Conservation (phyloP, 2,888 invertebrate species). For the Stenchaetothrips biformis region DNA sequence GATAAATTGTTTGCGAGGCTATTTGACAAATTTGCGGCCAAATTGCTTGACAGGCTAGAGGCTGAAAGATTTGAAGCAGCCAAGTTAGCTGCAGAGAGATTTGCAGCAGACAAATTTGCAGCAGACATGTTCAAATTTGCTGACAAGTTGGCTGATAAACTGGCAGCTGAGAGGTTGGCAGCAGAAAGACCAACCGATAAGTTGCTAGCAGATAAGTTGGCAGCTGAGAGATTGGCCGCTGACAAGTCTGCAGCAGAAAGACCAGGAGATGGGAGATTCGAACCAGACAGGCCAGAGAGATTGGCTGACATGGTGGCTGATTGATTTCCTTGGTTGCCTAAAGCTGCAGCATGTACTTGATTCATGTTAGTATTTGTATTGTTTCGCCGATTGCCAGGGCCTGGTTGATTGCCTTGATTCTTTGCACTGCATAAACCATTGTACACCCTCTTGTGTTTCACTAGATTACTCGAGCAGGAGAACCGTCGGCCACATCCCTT, state of each 20-base stretch:
- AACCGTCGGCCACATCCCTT: conserved; percentile 49
- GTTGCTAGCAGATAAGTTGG: neutral
- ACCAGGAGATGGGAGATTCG: neutral
- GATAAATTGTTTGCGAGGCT: neutral
- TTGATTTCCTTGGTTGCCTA: conserved; percentile 6
- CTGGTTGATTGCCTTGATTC: conserved; percentile 2
- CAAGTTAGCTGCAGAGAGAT: neutral
- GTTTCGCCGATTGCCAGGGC: conserved; percentile 12
- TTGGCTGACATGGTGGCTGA: conserved; percentile 9
- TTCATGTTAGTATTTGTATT: neutral
- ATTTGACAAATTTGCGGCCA: neutral
- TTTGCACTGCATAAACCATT: conserved; percentile 11
- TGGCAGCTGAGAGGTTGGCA: neutral
- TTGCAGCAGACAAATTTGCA: conserved; percentile 12
- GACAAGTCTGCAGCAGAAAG: neutral
- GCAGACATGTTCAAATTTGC: neutral
- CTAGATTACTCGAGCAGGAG: conserved; percentile 49
- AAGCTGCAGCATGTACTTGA: neutral
- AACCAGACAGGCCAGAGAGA: neutral
- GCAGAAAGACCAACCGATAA: neutral
- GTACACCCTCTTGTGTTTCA: conserved; percentile 5
- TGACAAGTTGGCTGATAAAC: neutral
- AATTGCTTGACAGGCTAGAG: neutral
- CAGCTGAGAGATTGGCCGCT: neutral
- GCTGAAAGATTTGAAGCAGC: neutral